Evolutionary conservation across 2,797 vertebrate genomes (phyloP).

Genomic region (Alcedo atthis): DNA sequence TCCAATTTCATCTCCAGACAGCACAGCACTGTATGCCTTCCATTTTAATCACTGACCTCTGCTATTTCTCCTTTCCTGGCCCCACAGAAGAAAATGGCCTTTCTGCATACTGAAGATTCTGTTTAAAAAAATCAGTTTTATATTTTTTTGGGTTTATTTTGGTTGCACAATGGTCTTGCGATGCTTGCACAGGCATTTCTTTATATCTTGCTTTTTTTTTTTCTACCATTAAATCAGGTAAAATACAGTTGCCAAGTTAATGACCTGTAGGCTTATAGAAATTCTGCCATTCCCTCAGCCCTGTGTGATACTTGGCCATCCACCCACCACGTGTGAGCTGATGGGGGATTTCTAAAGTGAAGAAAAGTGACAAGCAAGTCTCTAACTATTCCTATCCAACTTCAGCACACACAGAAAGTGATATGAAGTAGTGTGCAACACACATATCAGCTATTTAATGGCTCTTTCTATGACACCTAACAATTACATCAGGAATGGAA

Average conservation of each 20-base stretch:
- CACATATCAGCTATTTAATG: not conserved
- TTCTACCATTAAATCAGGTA: not conserved
- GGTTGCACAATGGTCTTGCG: not conserved
- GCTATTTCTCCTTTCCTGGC: conserved; percentile 38
- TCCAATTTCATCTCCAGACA: conserved; percentile 76
- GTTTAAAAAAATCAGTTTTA: not conserved
- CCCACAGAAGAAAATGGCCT: conserved; percentile 8
- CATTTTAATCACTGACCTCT: conserved; percentile 73
- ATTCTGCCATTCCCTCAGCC: not conserved
- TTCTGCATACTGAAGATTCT: not conserved
- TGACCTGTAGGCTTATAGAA: not conserved
- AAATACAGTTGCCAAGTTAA: not conserved
- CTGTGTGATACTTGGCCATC: not conserved
- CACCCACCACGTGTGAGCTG: not conserved
- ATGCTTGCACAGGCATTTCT: not conserved
- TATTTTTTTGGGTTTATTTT: not conserved
- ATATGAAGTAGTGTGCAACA: not conserved
- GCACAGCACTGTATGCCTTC: conserved; percentile 36
- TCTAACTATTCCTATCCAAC: not conserved
- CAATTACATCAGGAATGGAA: not conserved
- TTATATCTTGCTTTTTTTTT: not conserved
- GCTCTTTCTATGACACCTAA: not conserved
- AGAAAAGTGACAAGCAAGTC: not conserved
- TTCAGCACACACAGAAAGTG: not conserved
- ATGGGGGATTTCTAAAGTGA: not conserved